These are phyloP conservation scores for Phrixothrix hirtus DNA, from an alignment of 2,888 invertebrate genomes.

Conservation along the genomic window DNA sequence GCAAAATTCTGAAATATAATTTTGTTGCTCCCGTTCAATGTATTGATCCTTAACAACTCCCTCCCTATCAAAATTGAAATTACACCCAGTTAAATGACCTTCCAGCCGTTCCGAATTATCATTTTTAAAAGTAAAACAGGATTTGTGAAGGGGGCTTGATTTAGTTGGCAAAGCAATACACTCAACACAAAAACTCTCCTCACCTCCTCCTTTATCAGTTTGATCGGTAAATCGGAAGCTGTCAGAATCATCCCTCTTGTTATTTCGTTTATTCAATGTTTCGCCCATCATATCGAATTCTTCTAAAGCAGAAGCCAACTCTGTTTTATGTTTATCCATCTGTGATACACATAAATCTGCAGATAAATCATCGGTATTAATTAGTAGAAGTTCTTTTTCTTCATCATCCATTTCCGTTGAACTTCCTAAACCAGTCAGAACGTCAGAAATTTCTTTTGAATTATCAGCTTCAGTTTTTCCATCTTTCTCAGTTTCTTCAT, in stretches of 20 bases:
- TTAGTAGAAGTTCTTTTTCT: conserved; percentile 22
- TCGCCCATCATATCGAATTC: conserved; percentile 43
- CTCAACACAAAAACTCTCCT: conserved; percentile 47
- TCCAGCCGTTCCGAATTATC: too few relatives aligned
- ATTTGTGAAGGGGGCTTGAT: conserved; percentile 24
- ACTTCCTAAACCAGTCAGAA: conserved; percentile 8
- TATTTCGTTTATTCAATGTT: conserved; percentile 4
- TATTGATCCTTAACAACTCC: neutral
- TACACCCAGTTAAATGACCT: neutral
- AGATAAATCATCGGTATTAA: conserved; percentile 13
- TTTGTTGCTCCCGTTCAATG: neutral
- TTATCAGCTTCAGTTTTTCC: conserved; percentile 8
- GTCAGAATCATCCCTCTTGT: conserved; percentile 5
- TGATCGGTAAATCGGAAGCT: conserved; percentile 3
- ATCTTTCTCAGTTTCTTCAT: conserved; percentile 39
- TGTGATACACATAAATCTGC: conserved; percentile 33
- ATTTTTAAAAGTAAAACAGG: conserved; percentile 12
- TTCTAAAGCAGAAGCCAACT: conserved; percentile 50
- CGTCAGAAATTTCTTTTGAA: neutral
- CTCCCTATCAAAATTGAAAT: neutral
- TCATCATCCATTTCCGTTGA: conserved; percentile 24
- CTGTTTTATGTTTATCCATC: conserved; percentile 49
- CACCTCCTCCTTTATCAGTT: conserved; percentile 45
- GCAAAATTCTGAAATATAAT: neutral
- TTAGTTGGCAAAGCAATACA: conserved; percentile 40